Evolutionary conservation across 2,888 invertebrate genomes (phyloP).

Genomic region (Lottia gigantea): DNA sequence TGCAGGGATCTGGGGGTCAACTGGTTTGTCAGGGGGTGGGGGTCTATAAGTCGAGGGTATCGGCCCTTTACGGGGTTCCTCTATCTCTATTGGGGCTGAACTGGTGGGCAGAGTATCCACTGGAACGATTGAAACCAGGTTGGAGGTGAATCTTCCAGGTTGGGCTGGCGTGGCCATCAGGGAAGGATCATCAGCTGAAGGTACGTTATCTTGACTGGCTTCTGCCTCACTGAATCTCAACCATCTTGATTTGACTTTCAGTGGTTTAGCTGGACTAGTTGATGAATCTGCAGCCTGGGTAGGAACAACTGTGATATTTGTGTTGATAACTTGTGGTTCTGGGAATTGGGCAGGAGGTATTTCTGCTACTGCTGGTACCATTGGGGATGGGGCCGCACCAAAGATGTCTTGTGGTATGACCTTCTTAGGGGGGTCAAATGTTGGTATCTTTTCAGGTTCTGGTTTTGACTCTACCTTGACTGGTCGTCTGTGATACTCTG

Average conservation of each 20-base stretch:
- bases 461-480: neutral
- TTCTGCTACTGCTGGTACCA: neutral
- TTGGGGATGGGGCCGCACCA: neutral
- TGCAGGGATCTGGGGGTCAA: too few species aligned
- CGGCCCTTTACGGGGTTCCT: neutral
- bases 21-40: too few species aligned
- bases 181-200: neutral
- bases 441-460: neutral
- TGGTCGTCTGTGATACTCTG: conserved; percentile 19
- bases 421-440: neutral
- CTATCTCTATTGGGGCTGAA: neutral
- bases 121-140: neutral
- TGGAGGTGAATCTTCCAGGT: conserved; percentile 10
- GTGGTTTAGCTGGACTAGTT: conserved; percentile 32
- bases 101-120: neutral
- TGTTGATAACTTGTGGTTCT: neutral
- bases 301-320: neutral
- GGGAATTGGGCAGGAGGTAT: neutral
- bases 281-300: neutral
- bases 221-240: conserved; percentile 57
- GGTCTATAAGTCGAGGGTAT: neutral
- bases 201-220: conserved; percentile 20
- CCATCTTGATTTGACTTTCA: conserved; percentile 60
- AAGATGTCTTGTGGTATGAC: conserved; percentile 7
- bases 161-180: conserved; percentile 10